These are phyloP conservation scores for Psittacula echo DNA, from an alignment of 2,797 vertebrate species.

Conservation along the genomic window DNA sequence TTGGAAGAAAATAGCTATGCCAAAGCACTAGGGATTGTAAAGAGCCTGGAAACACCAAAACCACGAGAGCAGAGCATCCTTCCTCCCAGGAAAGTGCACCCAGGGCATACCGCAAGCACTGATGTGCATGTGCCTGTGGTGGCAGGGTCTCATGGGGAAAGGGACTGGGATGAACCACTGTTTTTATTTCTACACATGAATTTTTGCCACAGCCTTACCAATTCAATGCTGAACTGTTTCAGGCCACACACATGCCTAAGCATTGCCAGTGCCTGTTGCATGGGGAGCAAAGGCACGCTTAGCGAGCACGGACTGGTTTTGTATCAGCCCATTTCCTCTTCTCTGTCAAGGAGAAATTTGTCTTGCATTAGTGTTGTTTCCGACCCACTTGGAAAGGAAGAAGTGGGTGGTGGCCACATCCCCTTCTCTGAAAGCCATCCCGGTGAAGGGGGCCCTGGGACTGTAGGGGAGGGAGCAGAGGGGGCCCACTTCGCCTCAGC, in stretches of 20 bases:
- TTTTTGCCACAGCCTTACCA: not conserved
- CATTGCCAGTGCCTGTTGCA: not conserved
- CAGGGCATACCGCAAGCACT: not conserved
- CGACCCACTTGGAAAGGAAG: conserved; percentile 46
- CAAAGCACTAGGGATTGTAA: not conserved
- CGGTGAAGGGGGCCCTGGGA: not conserved
- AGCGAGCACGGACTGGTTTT: not conserved
- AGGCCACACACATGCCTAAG: not conserved
- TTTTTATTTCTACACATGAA: not conserved
- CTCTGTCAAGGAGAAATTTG: conserved; percentile 21
- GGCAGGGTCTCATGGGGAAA: not conserved
- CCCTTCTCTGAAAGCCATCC: not conserved
- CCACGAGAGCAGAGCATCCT: not conserved
- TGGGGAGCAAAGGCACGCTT: not conserved
- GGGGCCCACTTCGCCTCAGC: not conserved
- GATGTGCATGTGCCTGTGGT: fast-evolving
- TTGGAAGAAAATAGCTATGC: not conserved
- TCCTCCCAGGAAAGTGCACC: not conserved
- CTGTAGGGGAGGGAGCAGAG: not conserved
- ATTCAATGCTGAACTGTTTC: not conserved
- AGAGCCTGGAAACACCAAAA: not conserved
- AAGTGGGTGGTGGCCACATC: conserved; percentile 61
- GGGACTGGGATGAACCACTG: not conserved
- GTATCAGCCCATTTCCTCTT: conserved; percentile 36
- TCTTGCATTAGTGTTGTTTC: conserved; percentile 14